Conservation (phyloP, 2,888 invertebrate genomes). For the Limenitis camilla region DNA sequence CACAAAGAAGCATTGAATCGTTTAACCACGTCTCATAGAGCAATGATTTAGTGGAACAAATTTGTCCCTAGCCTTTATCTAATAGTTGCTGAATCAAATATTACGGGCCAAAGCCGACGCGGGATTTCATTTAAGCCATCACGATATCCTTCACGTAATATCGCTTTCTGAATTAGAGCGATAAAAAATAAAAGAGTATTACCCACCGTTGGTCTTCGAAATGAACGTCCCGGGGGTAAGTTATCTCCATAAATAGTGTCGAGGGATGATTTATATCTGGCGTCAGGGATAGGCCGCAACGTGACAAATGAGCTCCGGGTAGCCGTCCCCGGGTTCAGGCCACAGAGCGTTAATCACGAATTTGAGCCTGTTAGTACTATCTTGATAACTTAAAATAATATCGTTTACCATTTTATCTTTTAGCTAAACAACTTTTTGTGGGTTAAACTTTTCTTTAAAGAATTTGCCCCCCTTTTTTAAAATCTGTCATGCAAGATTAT, state of each 20-base stretch:
- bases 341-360: constrained; percentile 37
- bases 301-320: constrained; percentile 43
- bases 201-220: constrained; percentile 32
- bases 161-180: constrained; percentile 25
- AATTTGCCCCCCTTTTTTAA: no score
- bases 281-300: constrained; percentile 34
- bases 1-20: constrained; percentile 11
- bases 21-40: constrained; percentile 34
- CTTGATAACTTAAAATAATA: constrained; percentile 24
- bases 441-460: no score
- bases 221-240: constrained; percentile 32
- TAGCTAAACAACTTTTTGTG: no score
- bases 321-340: constrained; percentile 16
- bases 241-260: constrained; percentile 49
- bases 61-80: constrained; percentile 41
- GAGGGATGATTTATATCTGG: constrained; percentile 42
- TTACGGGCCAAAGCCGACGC: constrained; percentile 31
- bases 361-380: constrained; percentile 34
- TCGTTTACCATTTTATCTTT: no score
- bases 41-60: constrained; percentile 49
- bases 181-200: constrained; percentile 36
- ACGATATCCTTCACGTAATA: constrained; percentile 27
- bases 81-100: constrained; percentile 48
- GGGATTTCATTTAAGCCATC: constrained; percentile 28
- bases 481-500: no score